Percentiles rank a stretch among this genome's conserved stretches.
These are phyloP conservation scores for Rhopalosiphum padi DNA, from an alignment of 1,140 invertebrate genomes.

Conservation along the genomic window DNA sequence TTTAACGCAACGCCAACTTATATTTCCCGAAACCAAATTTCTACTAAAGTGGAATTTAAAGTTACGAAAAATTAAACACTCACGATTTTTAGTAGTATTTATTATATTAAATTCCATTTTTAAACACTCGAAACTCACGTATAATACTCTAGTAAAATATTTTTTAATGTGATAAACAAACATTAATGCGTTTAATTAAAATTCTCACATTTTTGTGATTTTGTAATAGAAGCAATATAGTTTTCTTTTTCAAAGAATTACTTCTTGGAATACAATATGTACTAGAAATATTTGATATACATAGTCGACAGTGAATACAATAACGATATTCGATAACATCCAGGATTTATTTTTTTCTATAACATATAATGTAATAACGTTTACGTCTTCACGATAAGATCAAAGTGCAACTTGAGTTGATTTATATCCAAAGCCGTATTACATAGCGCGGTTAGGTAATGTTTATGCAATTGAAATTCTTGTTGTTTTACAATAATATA, in stretches of 20 bases:
- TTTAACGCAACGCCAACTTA: not conserved
- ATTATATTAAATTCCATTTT: not conserved
- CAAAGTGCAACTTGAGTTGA: not conserved
- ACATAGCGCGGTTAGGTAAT: constrained; percentile 28
- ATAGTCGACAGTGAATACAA: not conserved
- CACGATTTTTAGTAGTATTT: not conserved
- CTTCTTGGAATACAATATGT: not conserved
- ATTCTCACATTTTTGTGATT: not conserved
- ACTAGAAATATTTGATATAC: not conserved
- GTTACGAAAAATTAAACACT: too few species aligned
- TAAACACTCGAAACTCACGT: not conserved
- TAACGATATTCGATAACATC: not conserved
- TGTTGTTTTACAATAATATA: not conserved
- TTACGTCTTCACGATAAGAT: not conserved
- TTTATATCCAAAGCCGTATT: not conserved
- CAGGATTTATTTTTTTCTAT: not conserved
- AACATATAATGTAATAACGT: not conserved
- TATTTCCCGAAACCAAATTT: not conserved
- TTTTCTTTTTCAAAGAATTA: not conserved
- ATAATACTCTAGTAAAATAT: not conserved
- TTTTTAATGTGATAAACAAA: not conserved
- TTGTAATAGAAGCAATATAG: not conserved
- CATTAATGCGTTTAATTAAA: not conserved
- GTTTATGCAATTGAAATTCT: constrained; percentile 31
- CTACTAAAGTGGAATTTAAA: too few species aligned